phyloP scores from a whole-genome alignment of 2,888 invertebrate species.

The Eupeodes luniger region DNA sequence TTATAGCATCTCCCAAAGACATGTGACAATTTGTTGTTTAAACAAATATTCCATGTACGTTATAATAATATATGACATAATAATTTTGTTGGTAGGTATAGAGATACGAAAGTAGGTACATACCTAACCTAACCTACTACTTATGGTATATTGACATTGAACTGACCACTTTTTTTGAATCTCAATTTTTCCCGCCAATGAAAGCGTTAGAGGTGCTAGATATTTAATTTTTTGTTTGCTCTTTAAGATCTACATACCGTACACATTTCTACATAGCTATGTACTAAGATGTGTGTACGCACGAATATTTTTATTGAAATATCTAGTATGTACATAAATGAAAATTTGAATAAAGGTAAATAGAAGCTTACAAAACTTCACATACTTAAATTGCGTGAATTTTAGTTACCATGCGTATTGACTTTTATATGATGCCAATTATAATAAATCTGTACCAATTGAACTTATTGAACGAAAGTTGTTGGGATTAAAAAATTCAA shows the following conservation, averaged over 20 bases:
- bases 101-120: too few species aligned
- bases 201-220: slow-evolving; percentile 33
- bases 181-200: slow-evolving; percentile 45
- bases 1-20: slow-evolving; percentile 51
- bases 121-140: background rate
- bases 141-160: slow-evolving; percentile 45
- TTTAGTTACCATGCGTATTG: slow-evolving; percentile 34
- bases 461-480: background rate
- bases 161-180: slow-evolving; percentile 44
- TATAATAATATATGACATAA: slow-evolving; percentile 55
- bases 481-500: slow-evolving; percentile 44
- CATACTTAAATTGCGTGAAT: slow-evolving; percentile 37
- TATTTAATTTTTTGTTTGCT: slow-evolving; percentile 48
- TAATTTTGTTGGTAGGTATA: slow-evolving; percentile 29
- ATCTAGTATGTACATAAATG: background rate
- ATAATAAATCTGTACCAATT: background rate
- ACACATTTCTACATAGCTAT: background rate
- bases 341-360: slow-evolving; percentile 45
- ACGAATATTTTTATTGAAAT: too few species aligned
- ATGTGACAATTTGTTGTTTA: slow-evolving; percentile 68
- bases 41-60: slow-evolving; percentile 53
- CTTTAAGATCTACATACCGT: background rate
- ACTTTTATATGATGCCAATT: slow-evolving; percentile 14
- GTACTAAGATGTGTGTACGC: background rate
- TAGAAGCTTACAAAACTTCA: slow-evolving; percentile 53